Evolutionary conservation across 1,140 invertebrate genomes (phyloP), one percentile per base, ranked within the genome.

Genomic region (Procambarus clarkii): DNA sequence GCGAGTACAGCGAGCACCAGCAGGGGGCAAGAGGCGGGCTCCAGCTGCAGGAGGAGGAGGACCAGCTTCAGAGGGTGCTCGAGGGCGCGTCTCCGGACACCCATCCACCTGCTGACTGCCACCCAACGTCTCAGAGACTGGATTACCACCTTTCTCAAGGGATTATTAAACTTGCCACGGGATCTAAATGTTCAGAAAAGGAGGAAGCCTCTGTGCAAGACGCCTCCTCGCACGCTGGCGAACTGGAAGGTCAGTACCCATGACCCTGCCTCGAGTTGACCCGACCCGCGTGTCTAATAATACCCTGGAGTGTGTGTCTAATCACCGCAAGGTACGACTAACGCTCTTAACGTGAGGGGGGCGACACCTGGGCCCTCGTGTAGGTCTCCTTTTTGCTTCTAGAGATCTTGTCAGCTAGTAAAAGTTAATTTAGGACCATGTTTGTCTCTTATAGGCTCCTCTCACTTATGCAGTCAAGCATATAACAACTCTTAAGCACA

Each of bases 161-260:
- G 13, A 11, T 15, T 21, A 64, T 34, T 83, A 24, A 74, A 46
- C 9, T 50, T 18, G 76, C 54, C 46, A 48, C 80, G 58, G 74
- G 60, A 34, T 50, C 11, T 46, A 74, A 50, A 78, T 58, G 34
- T 45, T 24, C 44, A 50, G 44, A 82, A 82, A 64, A 54, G 54
- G 79, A 76, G 64, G 87, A 76, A 76, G 46, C 54, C 46, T 48
- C 46, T 18, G 60, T 44, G 11, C 54, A 76, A 11, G 60, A 76
- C 64, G 21, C n/a, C 78, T 11, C 60, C 48, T 76, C 9, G 76
- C 48, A 54, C 4, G 50, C 45, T 45, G 64, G 48, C 44, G 79
- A 87, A 44, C n/a, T 64, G 74, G 82, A 91, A 91, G 88, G 88
- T 91, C 88, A 91, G 88, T 91, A 91, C 71, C 81, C 46, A 45